A percentile compares a stretch with the other conserved stretches of the same genome.
These are phyloP conservation scores for Troides aeacus DNA, from an alignment of 2,888 invertebrate species.

Conservation along the genomic window DNA sequence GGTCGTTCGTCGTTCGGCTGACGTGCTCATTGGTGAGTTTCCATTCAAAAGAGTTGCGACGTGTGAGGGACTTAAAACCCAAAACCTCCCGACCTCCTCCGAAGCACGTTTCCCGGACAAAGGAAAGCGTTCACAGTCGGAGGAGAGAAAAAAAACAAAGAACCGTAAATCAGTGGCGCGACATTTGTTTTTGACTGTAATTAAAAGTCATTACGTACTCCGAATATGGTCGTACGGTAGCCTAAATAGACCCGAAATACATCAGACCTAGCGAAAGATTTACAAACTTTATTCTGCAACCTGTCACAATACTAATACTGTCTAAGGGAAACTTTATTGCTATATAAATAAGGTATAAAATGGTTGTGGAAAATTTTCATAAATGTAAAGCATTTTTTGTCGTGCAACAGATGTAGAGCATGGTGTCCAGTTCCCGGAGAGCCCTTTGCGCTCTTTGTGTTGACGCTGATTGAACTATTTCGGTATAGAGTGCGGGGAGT, in stretches of 20 bases:
- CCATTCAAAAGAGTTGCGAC: background rate
- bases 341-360: slow-evolving; percentile 1
- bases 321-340: slow-evolving; percentile 2
- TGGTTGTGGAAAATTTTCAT: slow-evolving; percentile 23
- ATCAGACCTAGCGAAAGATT: slow-evolving; percentile 37
- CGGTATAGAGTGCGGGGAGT: slow-evolving; percentile 42
- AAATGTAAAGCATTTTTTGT: slow-evolving; percentile 28
- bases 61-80: slow-evolving; percentile 5
- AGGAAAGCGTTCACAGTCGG: slow-evolving; percentile 25
- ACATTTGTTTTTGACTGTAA: slow-evolving; percentile 49
- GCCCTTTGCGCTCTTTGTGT: slow-evolving; percentile 61
- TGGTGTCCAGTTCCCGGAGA: slow-evolving; percentile 37
- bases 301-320: background rate
- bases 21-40: slow-evolving; percentile 13
- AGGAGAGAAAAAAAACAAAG: slow-evolving; percentile 37
- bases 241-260: slow-evolving; percentile 41
- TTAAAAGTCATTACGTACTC: slow-evolving; percentile 58
- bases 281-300: slow-evolving; percentile 21
- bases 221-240: slow-evolving; percentile 42
- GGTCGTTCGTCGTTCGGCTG: no score
- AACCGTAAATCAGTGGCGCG: slow-evolving; percentile 38
- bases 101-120: slow-evolving; percentile 22
- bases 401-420: slow-evolving; percentile 44
- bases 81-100: slow-evolving; percentile 21
- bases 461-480: slow-evolving; percentile 41